A percentile compares a stretch with the other conserved stretches of the same genome.
Evolutionary conservation across 2,797 vertebrate species (phyloP).

Genomic region (Alauda arvensis): DNA sequence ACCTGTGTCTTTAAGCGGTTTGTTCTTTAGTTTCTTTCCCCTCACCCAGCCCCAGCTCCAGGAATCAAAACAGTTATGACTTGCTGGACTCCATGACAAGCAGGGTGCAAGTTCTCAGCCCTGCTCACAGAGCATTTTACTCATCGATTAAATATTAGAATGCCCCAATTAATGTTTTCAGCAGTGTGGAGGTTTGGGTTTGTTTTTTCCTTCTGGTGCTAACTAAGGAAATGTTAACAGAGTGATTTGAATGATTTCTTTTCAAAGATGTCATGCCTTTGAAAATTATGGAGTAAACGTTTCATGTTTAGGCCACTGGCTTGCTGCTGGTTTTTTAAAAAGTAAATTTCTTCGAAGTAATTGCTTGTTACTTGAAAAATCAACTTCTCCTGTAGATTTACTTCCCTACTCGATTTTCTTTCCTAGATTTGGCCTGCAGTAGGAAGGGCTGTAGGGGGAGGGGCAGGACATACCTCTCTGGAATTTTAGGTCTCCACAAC

Average conservation of each 20-base stretch:
- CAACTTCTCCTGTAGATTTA: not conserved
- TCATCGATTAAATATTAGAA: not conserved
- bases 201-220: not conserved
- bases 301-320: not conserved
- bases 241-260: not conserved
- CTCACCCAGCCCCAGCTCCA: not conserved
- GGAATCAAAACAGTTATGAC: not conserved
- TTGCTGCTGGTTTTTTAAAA: not conserved
- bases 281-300: not conserved
- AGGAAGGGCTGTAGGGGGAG: not conserved
- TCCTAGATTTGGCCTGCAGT: not conserved
- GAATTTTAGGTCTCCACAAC: not conserved
- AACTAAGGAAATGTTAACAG: not conserved
- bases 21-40: not conserved
- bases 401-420: not conserved
- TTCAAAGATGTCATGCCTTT: not conserved
- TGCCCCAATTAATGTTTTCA: not conserved
- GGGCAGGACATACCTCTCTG: not conserved
- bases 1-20: fast-evolving
- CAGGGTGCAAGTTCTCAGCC: not conserved
- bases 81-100: not conserved
- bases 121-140: not conserved
- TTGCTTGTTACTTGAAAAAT: not conserved
- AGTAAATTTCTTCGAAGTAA: not conserved
- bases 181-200: not conserved